Evolutionary conservation across 2,888 invertebrate genomes (phyloP), one percentile per base, ranked within the genome.

Genomic region (Pristionchus entomophagus): DNA sequence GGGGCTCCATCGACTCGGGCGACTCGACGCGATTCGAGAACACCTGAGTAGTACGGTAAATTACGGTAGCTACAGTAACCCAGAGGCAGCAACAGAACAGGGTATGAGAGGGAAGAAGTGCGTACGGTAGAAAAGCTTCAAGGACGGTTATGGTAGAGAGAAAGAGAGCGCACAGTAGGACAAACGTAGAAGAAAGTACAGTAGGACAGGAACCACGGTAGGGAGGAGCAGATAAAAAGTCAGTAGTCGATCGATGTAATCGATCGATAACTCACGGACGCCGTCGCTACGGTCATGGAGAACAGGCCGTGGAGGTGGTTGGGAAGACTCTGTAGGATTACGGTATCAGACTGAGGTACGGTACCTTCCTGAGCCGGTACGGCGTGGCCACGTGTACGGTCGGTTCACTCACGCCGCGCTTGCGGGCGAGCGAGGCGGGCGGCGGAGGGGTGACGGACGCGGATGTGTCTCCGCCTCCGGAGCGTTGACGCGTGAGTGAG

Each of bases 371-470:
- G 1, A 80, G 51, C 0, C 78, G 51, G 41, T 29, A 51, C 4
- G 78, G 78, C 35, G 78, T 80, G 1, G 78, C 19, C 8, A 80
- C 19, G n/a, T n/a, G n/a, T 32, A 51, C 51, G 5, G 51, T 10
- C 32, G 78, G 78, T 35, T 80, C 78, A 80, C 78, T 80, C 78
- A 80, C 78, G 51, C 78, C 78, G 29, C 78, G 49, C 51, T 80
- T 80, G 78, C 78, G 78, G 51, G 51, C 51, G 22, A 51, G 41
- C 78, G 49, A 26, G 49, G 29, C 29, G 49, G 32, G 26, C 4
- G 49, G 51, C 29, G 78, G 41, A 0, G 73, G n/a, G 38, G 19
- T 6, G 3, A 38, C 32, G 14, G 22, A 73, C 14, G 65, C 29
- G 2, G 65, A 35, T 41, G 73, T 41, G 73, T 38, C 73, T n/a